Base-by-base conservation (phyloP, 2,888 invertebrate genomes). In the Ectemnius continuus region DNA sequence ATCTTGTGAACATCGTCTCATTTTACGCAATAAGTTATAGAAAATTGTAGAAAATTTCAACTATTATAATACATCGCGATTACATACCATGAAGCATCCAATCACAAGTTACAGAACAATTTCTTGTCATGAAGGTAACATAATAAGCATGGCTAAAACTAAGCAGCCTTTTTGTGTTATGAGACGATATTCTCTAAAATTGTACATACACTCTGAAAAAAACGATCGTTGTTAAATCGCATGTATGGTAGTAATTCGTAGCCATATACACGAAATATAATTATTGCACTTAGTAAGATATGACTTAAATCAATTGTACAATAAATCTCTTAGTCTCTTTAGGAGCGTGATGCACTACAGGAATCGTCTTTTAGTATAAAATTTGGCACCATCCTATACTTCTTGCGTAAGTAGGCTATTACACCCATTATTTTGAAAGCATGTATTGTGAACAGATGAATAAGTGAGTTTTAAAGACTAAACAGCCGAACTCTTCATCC, bases 351-450 rank as follows among this genome's bases (percentile, higher is more conserved):
- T 80, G 81, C 70, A 67, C 36, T 73, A 64, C 67, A 59, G 69
- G 63, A 70, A 70, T 69, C 73, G 36, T n/a, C 73, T 74, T 74
- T 79, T 58, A 23, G 69, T 83, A 85, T 67, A 84, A 83, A 85
- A 82, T 85, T 84, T 84, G 84, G 84, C 84, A 84, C 84, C 83
- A 57, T 67, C 74, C 69, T 74, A 60, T 26, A 69, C 63, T 36
- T 48, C 6, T 60, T 63, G 63, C 65, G 67, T 28, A 64, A 8
- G 60, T 52, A 16, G 68, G 52, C 47, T 64, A 69, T 63, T 48
- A 66, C 48, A 70, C 60, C 20, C 20, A 47, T 63, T 67, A 61
- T 60, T 61, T 69, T 18, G 61, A 64, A 70, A 64, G 61, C 8
- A 36, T 68, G 23, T 28, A 65, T 58, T 67, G 61, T 67, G 73